Base-by-base conservation (phyloP, 2,888 invertebrate species). In the Itoplectis maculator region DNA sequence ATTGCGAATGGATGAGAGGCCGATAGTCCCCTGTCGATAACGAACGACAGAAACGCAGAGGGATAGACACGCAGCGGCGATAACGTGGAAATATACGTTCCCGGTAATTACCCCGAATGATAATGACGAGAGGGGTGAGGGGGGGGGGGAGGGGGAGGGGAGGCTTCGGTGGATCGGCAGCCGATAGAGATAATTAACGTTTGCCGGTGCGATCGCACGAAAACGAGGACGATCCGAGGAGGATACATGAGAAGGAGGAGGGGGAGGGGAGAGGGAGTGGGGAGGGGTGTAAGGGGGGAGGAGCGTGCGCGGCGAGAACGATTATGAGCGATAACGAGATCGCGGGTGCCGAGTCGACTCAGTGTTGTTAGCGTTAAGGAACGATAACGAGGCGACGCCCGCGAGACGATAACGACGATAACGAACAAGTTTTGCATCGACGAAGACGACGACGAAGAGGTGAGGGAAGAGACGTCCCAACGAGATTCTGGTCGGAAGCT, bases 101-200 rank as follows among this genome's bases (percentile, higher is more conserved):
- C 88, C 86, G 89, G 89, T 91, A 91, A 92, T 91, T 91, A 91
- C 89, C 87, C n/a, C 86, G 88, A 90, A 91, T 91, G 90, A 91
- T 92, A 91, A 91, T 90, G 90, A 91, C 88, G 87, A 88, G 85
- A 85, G 80, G 69, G 75, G 59, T 72, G 73, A 59, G 65, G 61
- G 68, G 59, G 47, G 63, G 73, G 35, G 82, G 66, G 59, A 69
- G 56, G 42, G 76, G 77, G 42, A 29, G 29, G 76, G 77, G 42
- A 29, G 29, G 29, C 29, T 5, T 68, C 49, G 65, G 66, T 65
- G 66, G 80, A 74, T 82, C 81, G 77, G 81, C 79, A 86, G 86
- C 87, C 87, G 92, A 92, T 90, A 92, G 90, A 88, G 88, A 90
- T 92, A 92, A 92, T 91, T 92, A 92, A 92, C 89, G 91, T 91